Conservation (phyloP, 2,888 invertebrate species). For the Atrina japonica region DNA sequence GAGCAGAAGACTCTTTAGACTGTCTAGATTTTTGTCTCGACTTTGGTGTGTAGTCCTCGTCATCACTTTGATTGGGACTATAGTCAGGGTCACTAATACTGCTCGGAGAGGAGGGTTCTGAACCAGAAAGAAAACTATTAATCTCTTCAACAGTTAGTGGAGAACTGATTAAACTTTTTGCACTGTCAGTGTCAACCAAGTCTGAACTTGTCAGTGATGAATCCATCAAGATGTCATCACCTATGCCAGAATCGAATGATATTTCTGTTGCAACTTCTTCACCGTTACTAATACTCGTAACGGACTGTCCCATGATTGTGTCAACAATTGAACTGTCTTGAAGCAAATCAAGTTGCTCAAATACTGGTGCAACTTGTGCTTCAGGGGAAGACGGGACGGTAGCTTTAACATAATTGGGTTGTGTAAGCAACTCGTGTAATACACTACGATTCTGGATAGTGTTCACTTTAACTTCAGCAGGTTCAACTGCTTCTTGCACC, state of each 20-base stretch:
- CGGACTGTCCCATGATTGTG: neutral
- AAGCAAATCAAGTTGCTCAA: conserved; percentile 17
- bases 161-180: conserved; percentile 47
- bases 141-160: conserved; percentile 61
- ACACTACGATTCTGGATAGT: conserved; percentile 25
- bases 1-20: conserved; percentile 37
- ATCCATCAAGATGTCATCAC: neutral
- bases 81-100: conserved; percentile 37
- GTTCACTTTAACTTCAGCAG: conserved; percentile 7
- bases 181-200: conserved; percentile 30
- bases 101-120: conserved; percentile 46
- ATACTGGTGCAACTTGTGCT: conserved; percentile 8
- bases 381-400: conserved; percentile 13
- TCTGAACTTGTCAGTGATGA: conserved; percentile 16
- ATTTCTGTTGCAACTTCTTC: conserved; percentile 23
- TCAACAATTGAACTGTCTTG: conserved; percentile 1
- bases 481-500: neutral
- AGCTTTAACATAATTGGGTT: conserved; percentile 31
- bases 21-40: conserved; percentile 22
- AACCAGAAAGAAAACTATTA: conserved; percentile 56
- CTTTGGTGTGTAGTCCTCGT: conserved; percentile 6
- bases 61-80: conserved; percentile 12
- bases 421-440: conserved; percentile 35
- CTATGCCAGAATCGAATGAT: conserved; percentile 20
- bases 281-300: conserved; percentile 6